Evolutionary conservation across 2,113 vertebrate genomes (phyloP).

Genomic region (Campylorhamphus procurvoides): DNA sequence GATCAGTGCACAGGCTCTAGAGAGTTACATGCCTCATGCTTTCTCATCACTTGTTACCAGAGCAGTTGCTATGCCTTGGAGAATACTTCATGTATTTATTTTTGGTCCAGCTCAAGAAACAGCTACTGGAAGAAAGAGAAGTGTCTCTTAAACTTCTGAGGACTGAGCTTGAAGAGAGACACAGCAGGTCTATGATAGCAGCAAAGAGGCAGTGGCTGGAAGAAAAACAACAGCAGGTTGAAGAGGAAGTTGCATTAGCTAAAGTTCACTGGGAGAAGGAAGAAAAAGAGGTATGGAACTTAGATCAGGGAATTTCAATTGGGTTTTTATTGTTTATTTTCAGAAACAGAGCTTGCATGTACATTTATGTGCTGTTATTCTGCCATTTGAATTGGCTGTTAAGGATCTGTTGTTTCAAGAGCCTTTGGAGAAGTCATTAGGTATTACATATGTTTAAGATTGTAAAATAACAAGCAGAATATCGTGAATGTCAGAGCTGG

Average conservation of each 20-base stretch:
- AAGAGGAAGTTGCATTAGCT: constrained; percentile 67
- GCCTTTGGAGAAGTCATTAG: neutral
- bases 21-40: fast-evolving
- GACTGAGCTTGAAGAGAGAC: constrained; percentile 79
- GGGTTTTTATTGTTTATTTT: neutral
- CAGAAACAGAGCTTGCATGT: neutral
- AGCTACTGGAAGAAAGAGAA: constrained; percentile 73
- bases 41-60: neutral
- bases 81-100: neutral
- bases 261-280: constrained; percentile 78
- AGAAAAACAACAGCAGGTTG: constrained; percentile 77
- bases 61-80: neutral
- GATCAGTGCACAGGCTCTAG: neutral
- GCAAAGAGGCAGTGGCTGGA: constrained; percentile 79
- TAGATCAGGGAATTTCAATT: neutral
- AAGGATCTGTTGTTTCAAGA: neutral
- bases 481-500: neutral
- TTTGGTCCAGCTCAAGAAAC: constrained; percentile 70
- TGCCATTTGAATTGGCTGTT: neutral
- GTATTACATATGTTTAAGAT: neutral
- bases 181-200: constrained; percentile 61
- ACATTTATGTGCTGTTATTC: neutral
- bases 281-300: constrained; percentile 74
- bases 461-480: neutral
- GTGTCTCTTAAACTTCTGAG: constrained; percentile 72